phyloP scores from a whole-genome alignment of 2,797 vertebrate genomes.

The Gymnoscopelus microlampas region DNA sequence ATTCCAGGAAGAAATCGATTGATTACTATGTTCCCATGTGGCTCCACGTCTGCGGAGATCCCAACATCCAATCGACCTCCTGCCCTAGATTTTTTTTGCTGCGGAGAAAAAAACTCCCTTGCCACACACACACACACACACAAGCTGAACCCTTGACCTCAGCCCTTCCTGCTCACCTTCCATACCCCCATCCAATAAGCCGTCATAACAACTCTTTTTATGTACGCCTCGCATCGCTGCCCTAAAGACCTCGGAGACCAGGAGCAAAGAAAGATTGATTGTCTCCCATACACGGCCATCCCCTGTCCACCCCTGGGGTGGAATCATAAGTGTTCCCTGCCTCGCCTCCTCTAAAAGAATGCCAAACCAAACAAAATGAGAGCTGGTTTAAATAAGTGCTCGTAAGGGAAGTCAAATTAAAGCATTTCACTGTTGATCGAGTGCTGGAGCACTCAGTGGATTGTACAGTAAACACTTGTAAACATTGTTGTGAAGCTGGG shows the following conservation, averaged over 20 bases:
- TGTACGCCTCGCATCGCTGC: constrained; percentile 12
- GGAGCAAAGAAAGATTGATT: not conserved
- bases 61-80: constrained; percentile 41
- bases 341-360: constrained; percentile 23
- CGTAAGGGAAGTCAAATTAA: no score
- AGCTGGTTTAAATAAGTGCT: no score
- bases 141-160: constrained; percentile 36
- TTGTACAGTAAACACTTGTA: no score
- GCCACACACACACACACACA: not conserved
- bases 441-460: no score
- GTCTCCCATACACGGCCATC: not conserved
- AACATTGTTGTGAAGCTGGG: no score
- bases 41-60: constrained; percentile 35
- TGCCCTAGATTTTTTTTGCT: constrained; percentile 48
- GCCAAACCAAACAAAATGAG: constrained; percentile 18
- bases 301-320: not conserved
- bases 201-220: constrained; percentile 34
- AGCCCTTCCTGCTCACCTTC: not conserved
- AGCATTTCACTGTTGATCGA: no score
- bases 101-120: constrained; percentile 12
- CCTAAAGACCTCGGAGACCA: constrained; percentile 23
- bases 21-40: constrained; percentile 33
- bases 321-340: constrained; percentile 6
- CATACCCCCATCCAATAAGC: constrained; percentile 8
- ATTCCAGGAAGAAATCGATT: constrained; percentile 58